Percentiles rank a stretch among this genome's conserved stretches.
Evolutionary conservation across 2,113 vertebrate genomes (phyloP).

Genomic region (Bos taurus): DNA sequence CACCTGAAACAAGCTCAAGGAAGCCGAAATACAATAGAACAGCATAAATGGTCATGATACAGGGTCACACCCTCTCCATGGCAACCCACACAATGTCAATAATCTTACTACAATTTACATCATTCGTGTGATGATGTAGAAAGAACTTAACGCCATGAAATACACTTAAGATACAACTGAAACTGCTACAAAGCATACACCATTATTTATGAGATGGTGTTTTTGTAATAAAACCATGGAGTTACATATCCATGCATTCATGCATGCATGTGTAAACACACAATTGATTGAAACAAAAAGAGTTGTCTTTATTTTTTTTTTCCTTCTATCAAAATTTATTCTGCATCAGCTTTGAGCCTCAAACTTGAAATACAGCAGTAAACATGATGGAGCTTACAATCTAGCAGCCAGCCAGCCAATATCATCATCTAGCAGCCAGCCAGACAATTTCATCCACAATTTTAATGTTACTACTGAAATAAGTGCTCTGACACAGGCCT

Average conservation of each 20-base stretch:
- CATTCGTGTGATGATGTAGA: not conserved
- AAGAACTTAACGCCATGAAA: not conserved
- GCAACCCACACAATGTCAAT: not conserved
- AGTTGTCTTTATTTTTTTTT: not conserved
- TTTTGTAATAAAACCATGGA: not conserved
- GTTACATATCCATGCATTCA: not conserved
- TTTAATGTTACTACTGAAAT: not conserved
- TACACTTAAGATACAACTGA: not conserved
- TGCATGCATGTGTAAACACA: not conserved
- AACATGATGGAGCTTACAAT: not conserved
- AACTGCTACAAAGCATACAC: not conserved
- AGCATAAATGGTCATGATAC: rapidly evolving
- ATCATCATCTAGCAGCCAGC: not conserved
- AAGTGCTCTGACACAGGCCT: not conserved
- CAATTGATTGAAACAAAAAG: not conserved
- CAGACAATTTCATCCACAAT: not conserved
- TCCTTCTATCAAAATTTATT: not conserved
- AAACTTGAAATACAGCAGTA: not conserved
- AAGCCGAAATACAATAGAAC: not conserved
- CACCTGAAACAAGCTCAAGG: not conserved
- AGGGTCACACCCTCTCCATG: not conserved
- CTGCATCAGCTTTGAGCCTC: not conserved
- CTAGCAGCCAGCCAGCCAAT: not conserved
- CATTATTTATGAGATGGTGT: not conserved
- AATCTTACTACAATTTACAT: not conserved